These are phyloP conservation scores for Heliconius melpomene DNA, from an alignment of 1,140 invertebrate species.

Conservation along the genomic window DNA sequence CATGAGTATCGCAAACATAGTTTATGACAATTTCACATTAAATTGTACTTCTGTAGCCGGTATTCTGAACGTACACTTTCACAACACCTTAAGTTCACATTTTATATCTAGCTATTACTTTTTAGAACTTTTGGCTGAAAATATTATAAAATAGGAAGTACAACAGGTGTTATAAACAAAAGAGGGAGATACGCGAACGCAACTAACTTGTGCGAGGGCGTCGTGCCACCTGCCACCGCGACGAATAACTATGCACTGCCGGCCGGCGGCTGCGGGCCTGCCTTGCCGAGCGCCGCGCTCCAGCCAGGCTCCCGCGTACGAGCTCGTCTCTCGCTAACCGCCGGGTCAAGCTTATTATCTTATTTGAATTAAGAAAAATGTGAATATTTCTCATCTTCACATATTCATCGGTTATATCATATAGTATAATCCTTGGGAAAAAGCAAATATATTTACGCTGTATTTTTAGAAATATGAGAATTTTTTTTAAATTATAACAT, in stretches of 20 bases:
- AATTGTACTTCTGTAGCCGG: constrained; percentile 69
- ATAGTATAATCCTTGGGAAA: neutral
- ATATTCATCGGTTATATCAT: neutral
- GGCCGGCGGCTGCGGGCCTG: constrained; percentile 53
- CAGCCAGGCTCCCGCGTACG: constrained; percentile 42
- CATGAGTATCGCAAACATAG: constrained; percentile 59
- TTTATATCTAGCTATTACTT: constrained; percentile 34
- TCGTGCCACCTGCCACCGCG: constrained; percentile 69
- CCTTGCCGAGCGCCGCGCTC: constrained; percentile 37
- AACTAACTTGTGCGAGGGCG: constrained; percentile 51
- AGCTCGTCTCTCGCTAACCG: constrained; percentile 26
- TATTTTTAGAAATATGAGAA: neutral
- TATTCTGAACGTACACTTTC: constrained; percentile 70
- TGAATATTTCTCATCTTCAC: neutral
- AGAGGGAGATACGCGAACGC: constrained; percentile 66
- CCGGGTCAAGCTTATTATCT: neutral
- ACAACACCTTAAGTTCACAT: constrained; percentile 73
- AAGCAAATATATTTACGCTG: neutral
- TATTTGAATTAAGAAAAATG: neutral
- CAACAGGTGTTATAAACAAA: constrained; percentile 76
- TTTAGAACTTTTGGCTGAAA: constrained; percentile 16
- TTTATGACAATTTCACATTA: constrained; percentile 73
- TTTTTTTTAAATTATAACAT: neutral
- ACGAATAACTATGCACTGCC: constrained; percentile 72
- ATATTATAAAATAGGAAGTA: constrained; percentile 25